Evolutionary conservation across 2,888 invertebrate species (phyloP).

Genomic region (Ferdinandea cuprea): DNA sequence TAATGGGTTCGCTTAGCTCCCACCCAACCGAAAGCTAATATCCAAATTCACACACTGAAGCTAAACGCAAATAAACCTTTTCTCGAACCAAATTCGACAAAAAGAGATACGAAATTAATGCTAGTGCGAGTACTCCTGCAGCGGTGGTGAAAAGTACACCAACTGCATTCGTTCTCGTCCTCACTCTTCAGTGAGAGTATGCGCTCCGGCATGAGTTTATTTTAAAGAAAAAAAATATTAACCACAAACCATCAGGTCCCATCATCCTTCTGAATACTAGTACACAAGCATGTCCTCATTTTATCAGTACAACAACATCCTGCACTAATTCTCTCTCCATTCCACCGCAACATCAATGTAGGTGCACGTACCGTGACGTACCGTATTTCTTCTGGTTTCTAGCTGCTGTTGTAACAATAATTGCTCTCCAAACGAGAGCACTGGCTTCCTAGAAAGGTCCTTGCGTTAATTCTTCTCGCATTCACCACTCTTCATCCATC

Average conservation of each 20-base stretch:
- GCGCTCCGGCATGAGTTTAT: conserved; percentile 33
- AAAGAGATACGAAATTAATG: conserved; percentile 16
- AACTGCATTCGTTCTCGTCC: conserved; percentile 20
- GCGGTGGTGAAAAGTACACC: conserved; percentile 39
- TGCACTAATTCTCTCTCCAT: conserved; percentile 22
- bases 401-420: conserved; percentile 59
- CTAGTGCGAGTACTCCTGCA: background rate
- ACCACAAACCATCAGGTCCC: conserved; percentile 31
- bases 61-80: conserved; percentile 52
- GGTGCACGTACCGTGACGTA: conserved; percentile 1
- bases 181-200: conserved; percentile 52
- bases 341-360: conserved; percentile 26
- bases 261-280: conserved; percentile 36
- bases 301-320: conserved; percentile 67
- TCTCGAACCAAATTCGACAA: conserved; percentile 30
- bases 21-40: conserved; percentile 49
- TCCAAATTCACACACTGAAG: conserved; percentile 46
- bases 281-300: conserved; percentile 69
- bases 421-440: conserved; percentile 72
- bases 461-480: conserved; percentile 71
- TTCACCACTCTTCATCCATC: conserved; percentile 14
- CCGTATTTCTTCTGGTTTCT: conserved; percentile 28
- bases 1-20: background rate
- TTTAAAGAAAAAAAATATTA: conserved; percentile 17
- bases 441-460: conserved; percentile 72